Evolutionary conservation across 2,113 vertebrate genomes (phyloP).

Genomic region (Labrus mixtus): DNA sequence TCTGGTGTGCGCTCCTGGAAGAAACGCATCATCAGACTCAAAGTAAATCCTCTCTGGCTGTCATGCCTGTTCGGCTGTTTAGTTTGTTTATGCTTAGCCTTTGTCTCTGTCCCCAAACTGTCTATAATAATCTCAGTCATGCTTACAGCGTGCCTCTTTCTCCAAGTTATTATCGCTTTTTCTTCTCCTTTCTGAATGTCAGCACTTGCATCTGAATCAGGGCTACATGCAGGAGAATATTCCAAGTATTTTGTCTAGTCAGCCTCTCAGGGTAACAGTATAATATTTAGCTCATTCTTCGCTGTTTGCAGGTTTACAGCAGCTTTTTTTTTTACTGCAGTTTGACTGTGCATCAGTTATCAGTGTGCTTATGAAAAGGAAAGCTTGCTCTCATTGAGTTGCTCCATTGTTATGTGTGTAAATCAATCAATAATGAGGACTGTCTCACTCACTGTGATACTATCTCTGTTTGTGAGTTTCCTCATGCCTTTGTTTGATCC

Average conservation of each 20-base stretch:
- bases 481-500: background rate
- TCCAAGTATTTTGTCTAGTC: background rate
- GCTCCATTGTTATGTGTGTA: background rate
- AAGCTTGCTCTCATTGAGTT: background rate
- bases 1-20: slow-evolving; percentile 92
- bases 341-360: background rate
- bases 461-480: background rate
- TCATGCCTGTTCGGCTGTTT: background rate
- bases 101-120: background rate
- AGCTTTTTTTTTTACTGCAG: background rate
- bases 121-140: background rate
- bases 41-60: slow-evolving; percentile 73
- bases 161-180: slow-evolving; percentile 1
- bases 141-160: background rate
- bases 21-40: slow-evolving; percentile 86
- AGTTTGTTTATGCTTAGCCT: background rate
- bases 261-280: background rate
- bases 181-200: background rate
- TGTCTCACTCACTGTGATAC: background rate
- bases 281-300: background rate
- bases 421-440: background rate
- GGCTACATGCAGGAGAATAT: background rate
- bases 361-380: background rate
- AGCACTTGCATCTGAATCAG: background rate
- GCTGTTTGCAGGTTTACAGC: background rate